phyloP scores from a whole-genome alignment of 2,113 vertebrate species.

The Talpa occidentalis region DNA sequence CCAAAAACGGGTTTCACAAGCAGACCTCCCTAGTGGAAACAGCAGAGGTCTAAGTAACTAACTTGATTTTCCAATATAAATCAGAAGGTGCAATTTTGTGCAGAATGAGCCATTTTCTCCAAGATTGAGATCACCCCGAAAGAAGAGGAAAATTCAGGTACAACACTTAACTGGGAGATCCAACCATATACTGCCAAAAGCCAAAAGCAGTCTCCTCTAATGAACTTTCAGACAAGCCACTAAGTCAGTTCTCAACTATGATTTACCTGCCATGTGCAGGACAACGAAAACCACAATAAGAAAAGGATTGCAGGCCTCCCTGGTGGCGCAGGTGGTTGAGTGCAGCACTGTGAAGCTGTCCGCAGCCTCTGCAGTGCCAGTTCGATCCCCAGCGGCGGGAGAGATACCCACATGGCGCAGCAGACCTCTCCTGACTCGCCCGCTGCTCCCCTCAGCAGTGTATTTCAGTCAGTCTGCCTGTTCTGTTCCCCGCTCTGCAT shows the following conservation, averaged over 20 bases:
- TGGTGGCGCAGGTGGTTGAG: too few species aligned
- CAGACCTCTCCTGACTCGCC: too few species aligned
- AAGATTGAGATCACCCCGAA: background rate
- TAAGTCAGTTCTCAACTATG: background rate
- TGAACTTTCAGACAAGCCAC: background rate
- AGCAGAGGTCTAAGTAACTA: slow-evolving; percentile 2
- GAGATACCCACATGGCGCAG: too few species aligned
- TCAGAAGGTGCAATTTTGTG: background rate
- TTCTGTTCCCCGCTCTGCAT: too few species aligned
- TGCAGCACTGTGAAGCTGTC: too few species aligned
- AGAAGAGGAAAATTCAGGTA: slow-evolving; percentile 31
- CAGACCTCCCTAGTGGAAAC: background rate
- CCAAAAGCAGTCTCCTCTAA: slow-evolving; percentile 14
- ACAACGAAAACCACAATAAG: background rate
- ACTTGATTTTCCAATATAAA: slow-evolving; percentile 41
- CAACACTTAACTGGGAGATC: background rate
- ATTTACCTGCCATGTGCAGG: background rate
- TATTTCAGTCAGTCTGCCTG: too few species aligned
- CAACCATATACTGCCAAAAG: background rate
- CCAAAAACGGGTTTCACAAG: slow-evolving; percentile 5
- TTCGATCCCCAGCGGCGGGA: too few species aligned
- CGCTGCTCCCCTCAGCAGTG: too few species aligned
- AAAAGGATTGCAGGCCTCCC: too few species aligned
- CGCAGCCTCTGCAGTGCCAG: too few species aligned
- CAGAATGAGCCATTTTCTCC: background rate